Conservation (phyloP, 2,888 invertebrate species). For the Nymphalis c-album region DNA sequence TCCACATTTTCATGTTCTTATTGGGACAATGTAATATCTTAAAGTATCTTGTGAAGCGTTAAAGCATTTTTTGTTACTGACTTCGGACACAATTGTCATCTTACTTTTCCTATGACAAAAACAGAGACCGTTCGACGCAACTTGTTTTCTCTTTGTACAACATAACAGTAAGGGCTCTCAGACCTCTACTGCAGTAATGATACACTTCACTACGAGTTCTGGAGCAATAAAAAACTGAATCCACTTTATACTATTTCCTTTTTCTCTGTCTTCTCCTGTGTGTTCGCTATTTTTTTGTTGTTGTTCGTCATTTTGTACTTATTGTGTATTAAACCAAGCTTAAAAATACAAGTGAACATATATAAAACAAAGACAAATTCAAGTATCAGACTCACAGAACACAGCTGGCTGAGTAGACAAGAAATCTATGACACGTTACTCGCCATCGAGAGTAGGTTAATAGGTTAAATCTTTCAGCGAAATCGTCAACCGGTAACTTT, state of each 20-base stretch:
- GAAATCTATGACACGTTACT: background rate
- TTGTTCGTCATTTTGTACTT: too few species aligned
- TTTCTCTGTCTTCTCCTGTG: background rate
- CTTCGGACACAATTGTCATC: conserved; percentile 15
- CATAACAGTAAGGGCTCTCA: conserved; percentile 26
- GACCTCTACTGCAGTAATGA: conserved; percentile 24
- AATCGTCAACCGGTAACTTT: conserved; percentile 15
- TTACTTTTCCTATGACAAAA: conserved; percentile 29
- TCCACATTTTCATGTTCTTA: background rate
- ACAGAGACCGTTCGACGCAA: conserved; percentile 25
- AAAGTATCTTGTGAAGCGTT: background rate
- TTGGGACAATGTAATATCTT: background rate
- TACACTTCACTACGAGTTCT: conserved; percentile 11
- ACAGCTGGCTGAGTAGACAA: background rate
- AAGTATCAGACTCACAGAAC: too few species aligned
- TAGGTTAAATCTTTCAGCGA: conserved; percentile 11
- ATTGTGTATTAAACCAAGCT: too few species aligned
- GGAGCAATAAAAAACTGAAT: background rate
- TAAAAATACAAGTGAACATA: too few species aligned
- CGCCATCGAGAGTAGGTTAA: background rate
- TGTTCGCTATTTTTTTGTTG: too few species aligned
- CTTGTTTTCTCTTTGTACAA: conserved; percentile 33
- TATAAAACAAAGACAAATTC: background rate
- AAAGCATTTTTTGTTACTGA: conserved; percentile 2
- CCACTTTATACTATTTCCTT: background rate